Base-by-base conservation (phyloP, 2,113 vertebrate species). In the Hypanus sabinus region DNA sequence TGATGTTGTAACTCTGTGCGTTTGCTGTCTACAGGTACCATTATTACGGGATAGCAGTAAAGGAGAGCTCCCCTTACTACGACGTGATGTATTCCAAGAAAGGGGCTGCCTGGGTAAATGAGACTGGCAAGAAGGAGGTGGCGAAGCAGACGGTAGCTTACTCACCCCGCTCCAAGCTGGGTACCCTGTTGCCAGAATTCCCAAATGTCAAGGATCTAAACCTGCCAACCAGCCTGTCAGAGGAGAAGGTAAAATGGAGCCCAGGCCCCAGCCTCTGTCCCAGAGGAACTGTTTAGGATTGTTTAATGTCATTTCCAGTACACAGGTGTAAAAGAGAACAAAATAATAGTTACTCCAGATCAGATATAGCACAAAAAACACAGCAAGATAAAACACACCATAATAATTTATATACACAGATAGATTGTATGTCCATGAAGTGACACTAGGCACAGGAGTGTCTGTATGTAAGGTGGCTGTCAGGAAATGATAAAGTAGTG, bases 81-180 rank as follows among this genome's bases (percentile, higher is more conserved):
- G 99, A 99, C 85, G 98, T 99, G 96, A 99, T 99, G 99, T 99
- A 99, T 96, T 99, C 99, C 95, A 99, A 99, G 96, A 99, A 99
- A 96, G 99, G 99, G 95, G 98, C 99, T 5, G 98, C 99, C 71
- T 99, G 99, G 99, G 99, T 99, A 96, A 99, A 98, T 79, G 99
- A 99, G 96, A 98, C 98, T 0, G 99, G 99, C 95, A 99, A 99
- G 97, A 99, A 99, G 96, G 99, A 99, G 98, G 98, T 99, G 96
- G 99, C 97, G 95, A 99, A 99, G 96, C 99, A 99, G 98, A 98
- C 99, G 96, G 99, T 99, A 97, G 99, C 99, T 7, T 99, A 99
- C 98, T 99, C 99, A 97, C 99, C 99, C 93, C 98, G 99, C 95
- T 99, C 99, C 98, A 99, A 99, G 95, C 98, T 99, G 94, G 99